phyloP scores from a whole-genome alignment of 1,140 invertebrate species.

The Pseudomyrmex dendroicus region DNA sequence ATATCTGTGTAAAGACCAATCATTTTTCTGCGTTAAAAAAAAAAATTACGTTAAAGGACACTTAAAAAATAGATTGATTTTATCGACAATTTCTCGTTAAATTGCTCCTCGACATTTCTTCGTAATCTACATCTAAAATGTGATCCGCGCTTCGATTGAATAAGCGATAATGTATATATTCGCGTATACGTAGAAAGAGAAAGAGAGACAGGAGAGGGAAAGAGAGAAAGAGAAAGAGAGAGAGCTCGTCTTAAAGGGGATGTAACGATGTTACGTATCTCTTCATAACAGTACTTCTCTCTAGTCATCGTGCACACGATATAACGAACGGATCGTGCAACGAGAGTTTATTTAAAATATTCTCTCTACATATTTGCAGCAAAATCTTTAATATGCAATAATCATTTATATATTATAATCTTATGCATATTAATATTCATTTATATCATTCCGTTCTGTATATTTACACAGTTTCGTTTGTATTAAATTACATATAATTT shows the following conservation, averaged over 20 bases:
- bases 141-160: conserved; percentile 18
- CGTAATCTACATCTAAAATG: conserved; percentile 28
- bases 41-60: background rate
- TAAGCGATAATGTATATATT: conserved; percentile 32
- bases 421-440: too few relatives aligned
- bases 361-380: background rate
- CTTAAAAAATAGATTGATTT: conserved; percentile 11
- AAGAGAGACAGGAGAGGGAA: too few relatives aligned
- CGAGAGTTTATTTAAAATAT: background rate
- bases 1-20: background rate
- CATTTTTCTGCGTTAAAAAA: background rate
- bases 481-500: background rate
- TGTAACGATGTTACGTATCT: conserved; percentile 31
- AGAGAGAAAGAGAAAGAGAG: too few relatives aligned
- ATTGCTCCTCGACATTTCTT: conserved; percentile 33
- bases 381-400: conserved; percentile 15
- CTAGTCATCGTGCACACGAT: background rate
- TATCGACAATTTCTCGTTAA: conserved; percentile 2
- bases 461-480: conserved; percentile 6
- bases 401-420: conserved; percentile 9
- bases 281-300: conserved; percentile 9
- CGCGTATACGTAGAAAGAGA: background rate
- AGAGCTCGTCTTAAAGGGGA: conserved; percentile 50
- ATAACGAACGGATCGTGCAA: background rate
- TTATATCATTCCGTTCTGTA: background rate